These are phyloP conservation scores for Acrocephalus kingi DNA, from an alignment of 2,113 vertebrate species.

Conservation along the genomic window DNA sequence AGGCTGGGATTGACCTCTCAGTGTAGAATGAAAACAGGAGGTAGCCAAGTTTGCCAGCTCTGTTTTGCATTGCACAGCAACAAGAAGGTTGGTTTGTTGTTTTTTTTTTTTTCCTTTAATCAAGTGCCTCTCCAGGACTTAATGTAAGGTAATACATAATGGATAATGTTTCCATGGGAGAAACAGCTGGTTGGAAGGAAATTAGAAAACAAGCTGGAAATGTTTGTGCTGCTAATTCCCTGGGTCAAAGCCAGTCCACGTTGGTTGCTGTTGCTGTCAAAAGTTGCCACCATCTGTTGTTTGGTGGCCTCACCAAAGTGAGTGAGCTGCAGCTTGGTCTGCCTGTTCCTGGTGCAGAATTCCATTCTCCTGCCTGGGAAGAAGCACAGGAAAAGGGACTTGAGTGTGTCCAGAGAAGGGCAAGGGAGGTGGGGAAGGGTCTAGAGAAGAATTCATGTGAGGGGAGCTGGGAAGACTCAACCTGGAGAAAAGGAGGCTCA, in stretches of 20 bases:
- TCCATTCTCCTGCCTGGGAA: not conserved
- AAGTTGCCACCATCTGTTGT: slow-evolving; percentile 25
- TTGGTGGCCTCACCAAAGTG: not conserved
- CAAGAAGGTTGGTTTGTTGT: not conserved
- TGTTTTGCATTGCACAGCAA: not conserved
- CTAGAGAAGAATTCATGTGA: not conserved
- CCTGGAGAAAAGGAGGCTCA: not conserved
- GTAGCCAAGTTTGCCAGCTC: not conserved
- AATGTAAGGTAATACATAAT: not conserved
- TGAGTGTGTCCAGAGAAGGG: not conserved
- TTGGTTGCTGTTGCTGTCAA: not conserved
- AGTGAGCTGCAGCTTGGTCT: not conserved
- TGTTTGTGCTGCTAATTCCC: not conserved
- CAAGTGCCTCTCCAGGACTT: not conserved
- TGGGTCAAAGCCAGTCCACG: not conserved
- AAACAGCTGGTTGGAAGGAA: slow-evolving; percentile 4
- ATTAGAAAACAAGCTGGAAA: not conserved
- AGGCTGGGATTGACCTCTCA: slow-evolving; percentile 49
- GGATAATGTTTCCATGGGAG: not conserved
- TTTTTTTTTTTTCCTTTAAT: not conserved
- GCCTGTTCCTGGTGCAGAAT: not conserved
- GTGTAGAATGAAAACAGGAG: slow-evolving; percentile 32
- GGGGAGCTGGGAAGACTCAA: not conserved
- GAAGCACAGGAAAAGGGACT: not conserved
- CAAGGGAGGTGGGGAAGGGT: not conserved